Conservation (phyloP, 1,140 invertebrate genomes). For the Drosophila busckii region DNA sequence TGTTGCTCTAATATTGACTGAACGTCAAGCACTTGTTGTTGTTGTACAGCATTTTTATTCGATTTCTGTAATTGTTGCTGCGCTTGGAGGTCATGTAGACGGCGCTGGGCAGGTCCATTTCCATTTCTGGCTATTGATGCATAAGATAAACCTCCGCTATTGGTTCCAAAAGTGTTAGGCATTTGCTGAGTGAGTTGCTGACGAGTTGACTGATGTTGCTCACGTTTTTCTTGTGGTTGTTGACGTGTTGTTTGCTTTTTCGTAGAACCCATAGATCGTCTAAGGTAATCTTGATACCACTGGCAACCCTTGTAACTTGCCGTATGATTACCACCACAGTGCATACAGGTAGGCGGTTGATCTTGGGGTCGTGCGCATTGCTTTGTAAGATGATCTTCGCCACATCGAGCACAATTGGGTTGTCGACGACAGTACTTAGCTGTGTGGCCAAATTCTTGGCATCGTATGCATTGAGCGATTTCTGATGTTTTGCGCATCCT, state of each 20-base stretch:
- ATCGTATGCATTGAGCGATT: constrained; percentile 1
- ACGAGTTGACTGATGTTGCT: not conserved
- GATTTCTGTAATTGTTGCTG: not conserved
- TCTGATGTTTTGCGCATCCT: constrained; percentile 1
- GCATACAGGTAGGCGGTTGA: not conserved
- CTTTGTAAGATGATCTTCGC: not conserved
- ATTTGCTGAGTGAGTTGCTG: not conserved
- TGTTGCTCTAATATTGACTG: constrained; percentile 4
- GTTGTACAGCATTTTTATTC: not conserved
- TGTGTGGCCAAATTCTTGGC: constrained; percentile 3
- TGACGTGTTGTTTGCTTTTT: not conserved
- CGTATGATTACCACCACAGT: constrained; percentile 3
- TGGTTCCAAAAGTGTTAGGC: not conserved
- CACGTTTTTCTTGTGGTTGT: not conserved
- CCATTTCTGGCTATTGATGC: constrained; percentile 6
- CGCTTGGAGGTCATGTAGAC: not conserved
- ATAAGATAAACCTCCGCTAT: not conserved
- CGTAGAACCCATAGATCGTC: constrained; percentile 5
- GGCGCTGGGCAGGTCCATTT: constrained; percentile 5
- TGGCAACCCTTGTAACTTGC: constrained; percentile 18
- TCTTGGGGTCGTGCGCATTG: not conserved
- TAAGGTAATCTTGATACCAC: constrained; percentile 6
- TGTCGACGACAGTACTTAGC: constrained; percentile 7
- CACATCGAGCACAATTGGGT: constrained; percentile 13
- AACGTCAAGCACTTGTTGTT: not conserved